Percentiles rank a stretch among this genome's conserved stretches.
phyloP scores from a whole-genome alignment of 1,140 invertebrate species.

The Bombus vancouverensis region DNA sequence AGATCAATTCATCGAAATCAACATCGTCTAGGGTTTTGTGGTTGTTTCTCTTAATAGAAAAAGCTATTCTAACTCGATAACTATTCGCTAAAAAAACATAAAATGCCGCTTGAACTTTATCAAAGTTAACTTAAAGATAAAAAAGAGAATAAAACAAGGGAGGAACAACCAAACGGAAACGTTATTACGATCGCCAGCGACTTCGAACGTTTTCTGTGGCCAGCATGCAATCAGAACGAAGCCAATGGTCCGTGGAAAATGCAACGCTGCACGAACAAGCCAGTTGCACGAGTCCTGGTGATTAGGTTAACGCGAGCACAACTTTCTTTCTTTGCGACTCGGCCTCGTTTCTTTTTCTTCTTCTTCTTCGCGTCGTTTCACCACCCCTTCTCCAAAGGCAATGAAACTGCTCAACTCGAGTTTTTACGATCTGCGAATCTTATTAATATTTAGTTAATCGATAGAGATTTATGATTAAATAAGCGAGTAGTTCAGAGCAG shows the following conservation, averaged over 20 bases:
- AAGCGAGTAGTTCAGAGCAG: too few species aligned
- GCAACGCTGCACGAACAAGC: conserved; percentile 39
- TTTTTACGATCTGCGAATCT: not conserved
- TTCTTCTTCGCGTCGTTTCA: not conserved
- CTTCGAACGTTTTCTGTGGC: conserved; percentile 51
- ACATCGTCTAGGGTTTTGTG: not conserved
- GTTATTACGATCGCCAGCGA: conserved; percentile 45
- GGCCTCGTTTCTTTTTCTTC: not conserved
- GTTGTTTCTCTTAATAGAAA: not conserved
- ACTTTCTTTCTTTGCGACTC: conserved; percentile 34
- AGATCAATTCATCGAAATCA: not conserved
- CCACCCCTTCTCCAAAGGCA: not conserved
- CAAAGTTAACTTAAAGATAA: not conserved
- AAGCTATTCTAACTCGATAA: not conserved
- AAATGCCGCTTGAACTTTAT: not conserved
- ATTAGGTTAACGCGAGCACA: conserved; percentile 62
- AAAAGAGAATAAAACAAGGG: too few species aligned
- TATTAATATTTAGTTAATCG: not conserved
- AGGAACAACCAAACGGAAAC: conserved; percentile 45
- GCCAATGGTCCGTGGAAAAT: conserved; percentile 63
- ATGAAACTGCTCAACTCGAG: not conserved
- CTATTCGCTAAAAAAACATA: not conserved
- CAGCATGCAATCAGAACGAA: conserved; percentile 50
- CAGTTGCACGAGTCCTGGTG: conserved; percentile 57
- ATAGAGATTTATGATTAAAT: not conserved